Evolutionary conservation across 2,888 invertebrate species (phyloP), one percentile per base, ranked within the genome.

Genomic region (Epistrophe eligans): DNA sequence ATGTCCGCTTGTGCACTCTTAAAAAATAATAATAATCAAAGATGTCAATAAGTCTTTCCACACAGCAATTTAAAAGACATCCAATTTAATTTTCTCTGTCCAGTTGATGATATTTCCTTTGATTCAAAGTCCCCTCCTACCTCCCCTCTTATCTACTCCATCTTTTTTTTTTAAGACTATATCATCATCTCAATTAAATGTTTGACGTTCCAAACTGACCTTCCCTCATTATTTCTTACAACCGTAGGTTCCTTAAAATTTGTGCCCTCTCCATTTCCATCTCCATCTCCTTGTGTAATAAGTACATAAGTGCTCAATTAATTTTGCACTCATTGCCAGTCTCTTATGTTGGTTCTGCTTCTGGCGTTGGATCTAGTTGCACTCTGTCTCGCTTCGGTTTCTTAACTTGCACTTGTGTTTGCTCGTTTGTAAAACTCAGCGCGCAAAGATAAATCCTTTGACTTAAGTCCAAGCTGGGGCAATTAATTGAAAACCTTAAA

Each of bases 401-500:
- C 17, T n/a, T 24, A 35, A 40, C 45, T 45, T 38, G n/a, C 15
- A 64, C 43, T 43, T 67, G 24, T 60, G 55, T 70, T 70, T 13
- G 45, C 15, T 62, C 71, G 70, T 77, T 82, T 77, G 64, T 82
- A 71, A 19, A 50, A 71, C 45, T 77, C 64, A 50, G 40, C 43
- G 57, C 3, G 28, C 19, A 38, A n/a, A 15, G 55, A 57, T 48
- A 66, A 77, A 67, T 67, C 67, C 79, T 66, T 77, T 72, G 82
- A 60, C 77, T 81, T 70, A 24, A 40, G 32, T 45, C 24, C 73
- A 55, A 43, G 38, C 45, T 35, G 50, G 24, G 52, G 72, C 79
- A 83, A 83, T 83, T 83, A 83, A 83, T 83, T 83, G 55, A 73
- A 77, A 82, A 58, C 58, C 15, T 35, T 58, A 43, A 72, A 66